These are phyloP conservation scores for Lagopus muta DNA, from an alignment of 2,113 vertebrate species.

Conservation along the genomic window DNA sequence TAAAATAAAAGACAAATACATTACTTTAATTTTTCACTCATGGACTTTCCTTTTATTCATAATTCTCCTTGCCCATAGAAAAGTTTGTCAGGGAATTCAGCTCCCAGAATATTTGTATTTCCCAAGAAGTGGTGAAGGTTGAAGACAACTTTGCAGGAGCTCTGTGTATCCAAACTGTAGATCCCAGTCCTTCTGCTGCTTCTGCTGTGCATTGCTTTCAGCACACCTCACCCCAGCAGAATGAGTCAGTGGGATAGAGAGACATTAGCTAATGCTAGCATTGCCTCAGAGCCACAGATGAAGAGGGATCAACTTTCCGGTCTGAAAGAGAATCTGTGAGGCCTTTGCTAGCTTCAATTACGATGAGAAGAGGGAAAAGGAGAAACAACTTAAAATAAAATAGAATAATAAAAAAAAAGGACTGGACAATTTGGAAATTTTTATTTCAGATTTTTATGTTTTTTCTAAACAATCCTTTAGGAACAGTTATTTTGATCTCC, in stretches of 20 bases:
- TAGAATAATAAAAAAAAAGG: not conserved
- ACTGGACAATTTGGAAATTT: not conserved
- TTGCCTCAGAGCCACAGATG: not conserved
- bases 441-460: not conserved
- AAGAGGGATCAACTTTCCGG: not conserved
- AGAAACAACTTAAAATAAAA: not conserved
- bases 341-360: not conserved
- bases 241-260: not conserved
- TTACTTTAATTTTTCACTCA: not conserved
- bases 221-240: not conserved
- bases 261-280: not conserved
- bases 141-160: not conserved
- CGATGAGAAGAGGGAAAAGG: not conserved
- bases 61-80: not conserved
- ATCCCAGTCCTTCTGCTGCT: not conserved
- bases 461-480: not conserved
- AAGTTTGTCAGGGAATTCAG: not conserved
- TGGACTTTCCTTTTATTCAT: not conserved
- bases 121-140: not conserved
- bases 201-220: not conserved
- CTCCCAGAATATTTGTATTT: not conserved
- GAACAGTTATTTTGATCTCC: not conserved
- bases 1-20: conserved; percentile 4
- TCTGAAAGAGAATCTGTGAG: not conserved
- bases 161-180: not conserved